A percentile compares a stretch with the other conserved stretches of the same genome.
These are phyloP conservation scores for Agriopis leucophaearia DNA, from an alignment of 2,888 invertebrate genomes.

Conservation along the genomic window DNA sequence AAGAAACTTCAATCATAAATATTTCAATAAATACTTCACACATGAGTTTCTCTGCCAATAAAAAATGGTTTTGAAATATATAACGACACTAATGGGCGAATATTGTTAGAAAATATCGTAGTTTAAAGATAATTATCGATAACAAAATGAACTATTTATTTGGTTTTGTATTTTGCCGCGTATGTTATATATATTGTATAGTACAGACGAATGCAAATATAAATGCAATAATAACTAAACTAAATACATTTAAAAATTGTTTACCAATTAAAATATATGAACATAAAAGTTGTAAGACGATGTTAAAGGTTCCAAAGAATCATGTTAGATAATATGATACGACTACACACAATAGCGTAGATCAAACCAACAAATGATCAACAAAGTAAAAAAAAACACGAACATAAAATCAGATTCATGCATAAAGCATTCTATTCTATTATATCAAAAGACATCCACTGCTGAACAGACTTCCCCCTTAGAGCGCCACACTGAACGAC, in stretches of 20 bases:
- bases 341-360: background rate
- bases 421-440: too few relatives aligned
- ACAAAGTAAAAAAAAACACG: too few relatives aligned
- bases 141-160: background rate
- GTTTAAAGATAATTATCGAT: constrained; percentile 15
- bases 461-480: too few relatives aligned
- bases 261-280: too few relatives aligned
- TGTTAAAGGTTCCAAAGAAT: background rate
- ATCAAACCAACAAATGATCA: background rate
- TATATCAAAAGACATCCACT: too few relatives aligned
- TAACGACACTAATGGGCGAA: constrained; percentile 3
- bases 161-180: background rate
- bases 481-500: too few relatives aligned
- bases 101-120: constrained; percentile 10
- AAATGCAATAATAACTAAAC: background rate
- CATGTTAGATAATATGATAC: background rate
- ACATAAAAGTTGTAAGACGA: too few relatives aligned
- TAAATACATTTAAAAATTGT: background rate
- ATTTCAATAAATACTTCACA: constrained; percentile 35
- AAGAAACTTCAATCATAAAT: constrained; percentile 48
- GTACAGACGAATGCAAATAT: background rate
- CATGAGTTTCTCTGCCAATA: constrained; percentile 31
- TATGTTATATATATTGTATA: background rate
- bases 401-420: too few relatives aligned
- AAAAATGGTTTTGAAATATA: constrained; percentile 17